Conservation (phyloP, 2,113 vertebrate genomes). For the Caranx ignobilis region DNA sequence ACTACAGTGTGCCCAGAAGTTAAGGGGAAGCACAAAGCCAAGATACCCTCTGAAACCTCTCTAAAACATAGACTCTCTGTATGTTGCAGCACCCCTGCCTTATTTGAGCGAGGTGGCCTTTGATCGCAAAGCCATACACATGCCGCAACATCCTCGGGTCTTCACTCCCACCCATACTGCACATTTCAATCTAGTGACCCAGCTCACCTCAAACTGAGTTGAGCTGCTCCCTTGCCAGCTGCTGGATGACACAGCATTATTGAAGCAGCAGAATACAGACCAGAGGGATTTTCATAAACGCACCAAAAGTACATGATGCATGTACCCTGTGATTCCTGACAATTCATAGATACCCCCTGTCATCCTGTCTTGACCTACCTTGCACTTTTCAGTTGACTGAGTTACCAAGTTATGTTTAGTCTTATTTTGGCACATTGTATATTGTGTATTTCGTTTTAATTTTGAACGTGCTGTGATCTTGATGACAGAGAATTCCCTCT, state of each 20-base stretch:
- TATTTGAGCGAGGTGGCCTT: not conserved
- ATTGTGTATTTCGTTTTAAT: not conserved
- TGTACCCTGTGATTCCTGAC: not conserved
- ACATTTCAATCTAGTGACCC: conserved; percentile 11
- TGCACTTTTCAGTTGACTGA: not conserved
- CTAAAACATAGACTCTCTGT: not conserved
- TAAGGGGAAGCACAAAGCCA: not conserved
- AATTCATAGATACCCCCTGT: not conserved
- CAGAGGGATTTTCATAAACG: not conserved
- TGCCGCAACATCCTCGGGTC: not conserved
- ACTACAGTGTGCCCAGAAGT: no score
- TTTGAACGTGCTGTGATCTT: not conserved
- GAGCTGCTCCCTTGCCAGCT: not conserved
- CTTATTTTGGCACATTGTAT: not conserved
- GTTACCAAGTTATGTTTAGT: not conserved
- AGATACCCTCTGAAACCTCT: not conserved
- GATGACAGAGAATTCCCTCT: not conserved
- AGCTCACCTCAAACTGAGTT: not conserved
- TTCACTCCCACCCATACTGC: not conserved
- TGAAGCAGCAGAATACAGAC: not conserved
- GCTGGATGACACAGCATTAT: not conserved
- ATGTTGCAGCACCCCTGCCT: not conserved
- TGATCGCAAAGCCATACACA: not conserved
- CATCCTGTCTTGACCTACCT: not conserved
- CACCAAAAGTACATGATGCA: not conserved